These are phyloP conservation scores for Drosophila longiperda DNA, from an alignment of 2,888 invertebrate species.

Conservation along the genomic window DNA sequence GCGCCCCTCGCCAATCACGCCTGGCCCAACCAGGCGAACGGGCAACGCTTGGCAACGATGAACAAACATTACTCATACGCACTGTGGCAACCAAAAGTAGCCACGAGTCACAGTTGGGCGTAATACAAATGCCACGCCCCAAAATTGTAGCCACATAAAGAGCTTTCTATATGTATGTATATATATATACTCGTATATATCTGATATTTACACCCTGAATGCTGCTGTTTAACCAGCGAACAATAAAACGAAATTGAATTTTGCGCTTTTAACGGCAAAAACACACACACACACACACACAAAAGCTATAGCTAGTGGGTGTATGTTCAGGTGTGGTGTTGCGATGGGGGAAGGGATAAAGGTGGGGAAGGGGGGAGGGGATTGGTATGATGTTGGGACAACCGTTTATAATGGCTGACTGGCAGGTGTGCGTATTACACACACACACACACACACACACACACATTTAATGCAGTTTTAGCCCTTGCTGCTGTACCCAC, in stretches of 20 bases:
- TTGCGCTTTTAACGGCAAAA: conserved; percentile 75
- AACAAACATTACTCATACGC: conserved; percentile 63
- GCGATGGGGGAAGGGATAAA: background rate
- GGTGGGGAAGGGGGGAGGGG: background rate
- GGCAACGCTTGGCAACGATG: conserved; percentile 11
- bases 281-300: conserved; percentile 59
- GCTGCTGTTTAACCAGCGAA: conserved; percentile 73
- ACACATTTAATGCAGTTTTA: conserved; percentile 54
- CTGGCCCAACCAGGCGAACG: background rate
- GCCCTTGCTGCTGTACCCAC: conserved; percentile 26
- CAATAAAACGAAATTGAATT: conserved; percentile 79
- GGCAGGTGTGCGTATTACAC: conserved; percentile 33
- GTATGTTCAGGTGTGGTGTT: background rate
- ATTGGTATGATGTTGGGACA: background rate
- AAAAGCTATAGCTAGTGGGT: conserved; percentile 47
- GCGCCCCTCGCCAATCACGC: too few species aligned
- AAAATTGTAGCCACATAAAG: conserved; percentile 3
- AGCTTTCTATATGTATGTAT: background rate
- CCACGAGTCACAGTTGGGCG: conserved; percentile 74
- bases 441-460: conserved; percentile 22
- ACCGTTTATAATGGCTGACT: conserved; percentile 30
- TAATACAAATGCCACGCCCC: conserved; percentile 68
- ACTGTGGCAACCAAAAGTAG: conserved; percentile 41
- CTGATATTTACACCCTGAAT: conserved; percentile 47
- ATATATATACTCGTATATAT: background rate